Evolutionary conservation across 2,797 vertebrate species (phyloP).

Genomic region (Lophura swinhoii): DNA sequence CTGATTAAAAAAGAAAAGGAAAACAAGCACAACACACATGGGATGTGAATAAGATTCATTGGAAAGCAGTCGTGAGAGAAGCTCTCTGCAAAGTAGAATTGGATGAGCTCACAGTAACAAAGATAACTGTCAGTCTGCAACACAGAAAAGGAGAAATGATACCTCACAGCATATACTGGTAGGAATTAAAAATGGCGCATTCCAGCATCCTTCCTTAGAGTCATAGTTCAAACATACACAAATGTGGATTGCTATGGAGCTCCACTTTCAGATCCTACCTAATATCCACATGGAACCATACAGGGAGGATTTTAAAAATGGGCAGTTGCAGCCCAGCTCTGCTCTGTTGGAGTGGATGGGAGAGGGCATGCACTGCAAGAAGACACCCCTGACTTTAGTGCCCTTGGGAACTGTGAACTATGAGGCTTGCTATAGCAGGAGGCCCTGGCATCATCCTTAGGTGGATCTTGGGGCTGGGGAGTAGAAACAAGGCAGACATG

Average conservation of each 20-base stretch:
- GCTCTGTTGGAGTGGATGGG: background rate
- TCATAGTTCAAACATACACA: background rate
- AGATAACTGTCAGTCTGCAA: background rate
- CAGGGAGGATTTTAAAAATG: background rate
- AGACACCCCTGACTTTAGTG: background rate
- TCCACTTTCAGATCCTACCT: background rate
- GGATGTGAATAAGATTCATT: slow-evolving; percentile 24
- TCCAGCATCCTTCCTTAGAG: background rate
- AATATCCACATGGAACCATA: background rate
- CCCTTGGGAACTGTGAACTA: background rate
- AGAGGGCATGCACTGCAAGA: background rate
- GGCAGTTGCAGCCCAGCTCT: background rate
- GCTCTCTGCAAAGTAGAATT: background rate
- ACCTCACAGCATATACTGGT: background rate
- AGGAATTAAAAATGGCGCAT: background rate
- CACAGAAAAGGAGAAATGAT: background rate
- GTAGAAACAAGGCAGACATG: background rate
- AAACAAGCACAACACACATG: slow-evolving; percentile 2
- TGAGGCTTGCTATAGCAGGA: background rate
- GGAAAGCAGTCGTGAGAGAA: slow-evolving; percentile 6
- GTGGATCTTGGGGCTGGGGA: background rate
- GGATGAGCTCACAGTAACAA: background rate
- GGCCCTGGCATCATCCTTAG: background rate
- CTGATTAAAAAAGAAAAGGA: slow-evolving; percentile 53
- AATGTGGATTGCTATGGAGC: background rate